Conservation (phyloP, 2,113 vertebrate species). For the Antigone vipio region DNA sequence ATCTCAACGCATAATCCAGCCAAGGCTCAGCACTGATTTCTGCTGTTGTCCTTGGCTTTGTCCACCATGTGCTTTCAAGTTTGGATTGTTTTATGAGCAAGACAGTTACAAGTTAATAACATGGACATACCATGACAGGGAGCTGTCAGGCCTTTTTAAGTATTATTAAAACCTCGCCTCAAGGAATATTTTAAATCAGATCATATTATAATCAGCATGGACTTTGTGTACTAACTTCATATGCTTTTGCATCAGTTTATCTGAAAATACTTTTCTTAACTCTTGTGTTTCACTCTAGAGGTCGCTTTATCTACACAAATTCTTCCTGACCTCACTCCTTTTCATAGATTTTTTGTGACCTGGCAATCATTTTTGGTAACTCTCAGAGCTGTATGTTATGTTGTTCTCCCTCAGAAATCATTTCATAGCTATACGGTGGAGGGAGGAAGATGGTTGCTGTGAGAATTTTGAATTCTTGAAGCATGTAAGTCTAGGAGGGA, state of each 20-base stretch:
- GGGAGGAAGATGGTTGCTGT: background rate
- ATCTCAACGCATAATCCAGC: background rate
- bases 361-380: background rate
- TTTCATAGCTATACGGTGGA: background rate
- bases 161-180: constrained; percentile 31
- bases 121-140: constrained; percentile 30
- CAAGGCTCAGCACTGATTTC: background rate
- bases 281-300: background rate
- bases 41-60: constrained; percentile 46
- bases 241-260: background rate
- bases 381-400: background rate
- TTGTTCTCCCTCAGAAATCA: background rate
- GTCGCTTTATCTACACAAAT: background rate
- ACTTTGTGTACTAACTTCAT: background rate
- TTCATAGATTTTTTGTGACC: background rate
- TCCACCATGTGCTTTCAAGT: constrained; percentile 2
- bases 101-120: constrained; percentile 13
- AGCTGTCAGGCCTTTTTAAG: constrained; percentile 48
- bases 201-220: constrained; percentile 25
- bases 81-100: background rate
- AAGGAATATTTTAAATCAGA: constrained; percentile 45
- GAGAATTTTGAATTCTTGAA: background rate
- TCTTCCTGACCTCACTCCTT: background rate
- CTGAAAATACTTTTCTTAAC: background rate
- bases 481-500: background rate